These are phyloP conservation scores for Catagonus wagneri DNA, from an alignment of 2,113 vertebrate genomes.

Conservation along the genomic window DNA sequence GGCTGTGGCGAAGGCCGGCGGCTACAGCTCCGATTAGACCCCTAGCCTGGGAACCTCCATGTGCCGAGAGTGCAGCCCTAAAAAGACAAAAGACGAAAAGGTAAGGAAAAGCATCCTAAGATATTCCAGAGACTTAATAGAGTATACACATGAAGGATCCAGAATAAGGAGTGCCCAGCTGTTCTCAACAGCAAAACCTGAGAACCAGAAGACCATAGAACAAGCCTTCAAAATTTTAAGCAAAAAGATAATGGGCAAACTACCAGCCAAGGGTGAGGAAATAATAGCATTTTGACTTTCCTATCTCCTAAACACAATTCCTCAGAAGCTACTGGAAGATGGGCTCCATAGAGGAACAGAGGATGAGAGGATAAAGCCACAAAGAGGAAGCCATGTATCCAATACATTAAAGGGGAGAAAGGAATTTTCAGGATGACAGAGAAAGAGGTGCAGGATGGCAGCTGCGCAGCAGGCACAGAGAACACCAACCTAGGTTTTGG, in stretches of 20 bases:
- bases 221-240: neutral
- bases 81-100: neutral
- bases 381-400: neutral
- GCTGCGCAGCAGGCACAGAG: neutral
- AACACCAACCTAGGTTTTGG: rapidly evolving
- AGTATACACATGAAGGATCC: neutral
- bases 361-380: neutral
- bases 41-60: too few species aligned
- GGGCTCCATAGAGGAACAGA: neutral
- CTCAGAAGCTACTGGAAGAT: constrained; percentile 22
- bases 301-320: neutral
- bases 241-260: neutral
- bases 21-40: too few species aligned
- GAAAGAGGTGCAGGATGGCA: too few species aligned
- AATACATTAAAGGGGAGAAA: neutral
- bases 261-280: neutral
- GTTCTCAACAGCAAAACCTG: neutral
- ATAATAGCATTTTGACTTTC: neutral
- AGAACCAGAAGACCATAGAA: neutral
- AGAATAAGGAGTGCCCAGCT: neutral
- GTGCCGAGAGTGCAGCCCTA: too few species aligned
- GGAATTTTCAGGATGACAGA: neutral
- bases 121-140: neutral
- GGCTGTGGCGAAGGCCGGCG: too few species aligned
- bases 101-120: neutral